Evolutionary conservation across 2,888 invertebrate species (phyloP).

Genomic region (Eurytoma californica): DNA sequence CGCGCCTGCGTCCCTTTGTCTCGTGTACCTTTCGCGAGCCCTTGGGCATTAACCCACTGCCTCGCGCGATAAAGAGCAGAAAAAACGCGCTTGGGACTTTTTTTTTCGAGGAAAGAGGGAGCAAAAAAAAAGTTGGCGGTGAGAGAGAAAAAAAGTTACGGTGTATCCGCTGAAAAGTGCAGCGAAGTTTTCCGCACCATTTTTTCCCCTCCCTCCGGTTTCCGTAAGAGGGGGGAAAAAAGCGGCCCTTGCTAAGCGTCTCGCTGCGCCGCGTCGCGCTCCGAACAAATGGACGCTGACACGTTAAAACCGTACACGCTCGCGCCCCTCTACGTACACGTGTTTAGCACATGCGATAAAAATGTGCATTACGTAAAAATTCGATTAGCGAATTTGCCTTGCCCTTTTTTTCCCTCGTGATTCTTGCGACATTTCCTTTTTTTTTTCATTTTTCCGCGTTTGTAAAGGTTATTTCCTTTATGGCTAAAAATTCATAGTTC

Average conservation of each 20-base stretch:
- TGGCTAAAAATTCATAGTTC: too few species aligned
- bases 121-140: not conserved
- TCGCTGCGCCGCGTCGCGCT: too few species aligned
- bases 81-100: not conserved
- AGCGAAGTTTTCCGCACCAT: conserved; percentile 4
- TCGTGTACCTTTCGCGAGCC: conserved; percentile 11
- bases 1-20: conserved; percentile 8
- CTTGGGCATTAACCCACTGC: conserved; percentile 28
- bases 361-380: not conserved
- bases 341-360: conserved; percentile 1
- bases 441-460: too few species aligned
- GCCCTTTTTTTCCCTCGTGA: too few species aligned
- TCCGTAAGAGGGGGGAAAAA: not conserved
- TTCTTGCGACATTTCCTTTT: too few species aligned
- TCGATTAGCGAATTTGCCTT: too few species aligned
- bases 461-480: too few species aligned
- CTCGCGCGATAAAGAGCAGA: not conserved
- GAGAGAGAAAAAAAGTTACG: not conserved
- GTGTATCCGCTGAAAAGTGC: not conserved
- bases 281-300: not conserved
- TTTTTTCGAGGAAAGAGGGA: too few species aligned
- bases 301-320: not conserved
- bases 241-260: not conserved
- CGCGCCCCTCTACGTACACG: not conserved
- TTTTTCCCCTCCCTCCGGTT: not conserved